phyloP scores from a whole-genome alignment of 2,113 vertebrate genomes.

The Desmodus rotundus region DNA sequence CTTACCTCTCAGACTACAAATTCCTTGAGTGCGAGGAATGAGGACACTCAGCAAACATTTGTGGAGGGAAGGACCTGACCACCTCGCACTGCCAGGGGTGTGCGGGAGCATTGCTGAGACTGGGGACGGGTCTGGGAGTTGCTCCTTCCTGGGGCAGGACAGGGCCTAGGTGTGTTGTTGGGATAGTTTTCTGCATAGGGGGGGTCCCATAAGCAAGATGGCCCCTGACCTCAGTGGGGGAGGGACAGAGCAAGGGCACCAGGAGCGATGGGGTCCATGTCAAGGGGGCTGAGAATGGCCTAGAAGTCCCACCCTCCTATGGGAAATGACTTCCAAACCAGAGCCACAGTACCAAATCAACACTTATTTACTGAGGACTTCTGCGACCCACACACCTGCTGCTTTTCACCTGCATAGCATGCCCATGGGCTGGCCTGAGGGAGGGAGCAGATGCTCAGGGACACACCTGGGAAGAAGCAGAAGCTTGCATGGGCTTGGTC shows the following conservation, averaged over 20 bases:
- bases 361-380: not conserved
- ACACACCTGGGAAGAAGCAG: not conserved
- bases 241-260: not conserved
- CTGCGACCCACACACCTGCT: too few relatives aligned
- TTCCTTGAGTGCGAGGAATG: not conserved
- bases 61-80: too few relatives aligned
- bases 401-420: not conserved
- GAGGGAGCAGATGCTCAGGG: not conserved
- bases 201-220: not conserved
- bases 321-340: not conserved
- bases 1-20: not conserved
- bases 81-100: too few relatives aligned
- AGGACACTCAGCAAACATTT: not conserved
- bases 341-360: not conserved
- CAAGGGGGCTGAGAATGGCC: not conserved
- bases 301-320: not conserved
- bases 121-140: not conserved
- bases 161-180: not conserved
- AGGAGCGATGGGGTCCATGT: not conserved
- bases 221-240: not conserved
- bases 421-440: fast-evolving
- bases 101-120: too few relatives aligned
- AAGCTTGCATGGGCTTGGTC: not conserved
- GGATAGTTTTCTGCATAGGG: not conserved
- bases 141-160: not conserved